Evolutionary conservation across 2,797 vertebrate genomes (phyloP), one percentile per base, ranked within the genome.

Genomic region (Halcyon smyrnensis): DNA sequence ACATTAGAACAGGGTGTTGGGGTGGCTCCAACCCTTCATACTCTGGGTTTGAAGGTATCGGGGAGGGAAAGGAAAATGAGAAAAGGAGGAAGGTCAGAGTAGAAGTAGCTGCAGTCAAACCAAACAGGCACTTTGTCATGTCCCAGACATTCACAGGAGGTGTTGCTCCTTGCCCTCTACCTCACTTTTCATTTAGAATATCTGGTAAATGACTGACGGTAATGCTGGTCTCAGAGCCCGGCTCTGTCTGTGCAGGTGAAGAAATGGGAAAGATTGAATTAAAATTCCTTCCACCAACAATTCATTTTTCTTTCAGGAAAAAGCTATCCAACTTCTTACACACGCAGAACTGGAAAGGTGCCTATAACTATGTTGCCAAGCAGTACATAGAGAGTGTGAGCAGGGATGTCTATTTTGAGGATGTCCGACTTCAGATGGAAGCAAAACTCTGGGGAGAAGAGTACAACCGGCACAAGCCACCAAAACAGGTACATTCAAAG

Each of bases 361-460:
- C 99, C 6, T 99, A 98, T 39, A 99, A 99, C 97, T 99, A 99
- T 1, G 99, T 99, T 94, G 97, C 99, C 15, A 99, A 99, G 95
- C 95, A 98, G 10, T 99, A 99, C 98, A 98, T 99, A 84, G 98
- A 99, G 96, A 96, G 97, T 0, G 99, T 99, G 95, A 97, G 97
- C 93, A 98, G 99, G 82, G 97, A 98, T 0, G 99, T 99, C 74
- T 99, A 99, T 98, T 99, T 99, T 83, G 99, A 99, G 95, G 99
- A 99, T 37, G 99, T 99, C 27, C 97, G 98, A 79, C 98, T 99
- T 56, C 99, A 99, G 95, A 99, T 99, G 99, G 99, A 99, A 92
- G 99, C 99, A 84, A 99, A 99, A 90, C 98, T 99, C 69, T 99
- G 99, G 99, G 99, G 99, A 30, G 99, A 99, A 75, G 99, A 99